Base-by-base conservation (phyloP, 2,888 invertebrate species). In the Tipula helvola region DNA sequence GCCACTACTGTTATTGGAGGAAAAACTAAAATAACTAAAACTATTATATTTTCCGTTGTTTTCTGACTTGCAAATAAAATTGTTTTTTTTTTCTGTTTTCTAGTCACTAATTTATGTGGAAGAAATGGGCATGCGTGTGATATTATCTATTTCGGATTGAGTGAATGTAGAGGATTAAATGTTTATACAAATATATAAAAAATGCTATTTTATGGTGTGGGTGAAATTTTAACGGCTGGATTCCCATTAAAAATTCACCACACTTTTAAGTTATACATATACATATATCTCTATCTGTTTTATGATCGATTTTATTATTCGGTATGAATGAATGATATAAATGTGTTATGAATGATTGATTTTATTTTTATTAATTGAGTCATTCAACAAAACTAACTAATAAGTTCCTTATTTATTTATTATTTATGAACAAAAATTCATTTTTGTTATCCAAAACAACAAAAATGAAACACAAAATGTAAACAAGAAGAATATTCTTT, bases 331-430 rank as follows among this genome's bases (percentile, higher is more conserved):
- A 28, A 28, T 28, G 10, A 18, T 18, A 28, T 71, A 71, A 16
- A 71, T 28, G 71, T 52, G 52, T 52, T 71, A 71, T 28, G 71
- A 71, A 71, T 71, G 71, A 71, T 71, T 71, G 71, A 71, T 71
- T 71, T 71, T 71, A 71, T 71, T 71, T 71, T 71, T 71, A 71
- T 71, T 71, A 71, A 71, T 71, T 28, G 71, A 71, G 28, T 71
- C 71, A 71, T 71, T 71, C 71, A 71, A 71, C 71, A 71, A 71
- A 52, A 71, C 71, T 28, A 71, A 71, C 71, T 71, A 71, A 71
- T 71, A 71, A 71, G 71, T 71, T 71, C 71, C 71, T 71, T 71
- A 71, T 71, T 71, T 71, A 71, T 71, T 71, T 71, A 71, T 71
- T 71, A 71, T 71, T 71, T 71, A 71, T 71, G 28, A 71, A 71